Conservation (phyloP, 2,113 vertebrate genomes). For the Dasyprocta punctata region DNA sequence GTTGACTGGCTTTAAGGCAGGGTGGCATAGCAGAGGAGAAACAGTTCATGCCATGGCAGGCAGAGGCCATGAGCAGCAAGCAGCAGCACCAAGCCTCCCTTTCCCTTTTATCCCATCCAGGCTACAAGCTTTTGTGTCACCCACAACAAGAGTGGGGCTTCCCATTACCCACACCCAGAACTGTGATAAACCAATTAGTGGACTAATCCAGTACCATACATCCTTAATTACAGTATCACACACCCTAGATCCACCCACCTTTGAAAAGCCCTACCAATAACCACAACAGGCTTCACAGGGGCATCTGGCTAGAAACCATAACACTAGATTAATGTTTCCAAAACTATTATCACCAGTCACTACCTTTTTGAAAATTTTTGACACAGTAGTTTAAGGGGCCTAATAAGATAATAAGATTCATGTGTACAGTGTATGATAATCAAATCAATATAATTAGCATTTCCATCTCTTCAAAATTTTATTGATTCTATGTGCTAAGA, state of each 20-base stretch:
- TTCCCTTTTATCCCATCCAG: not conserved
- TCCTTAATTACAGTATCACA: not conserved
- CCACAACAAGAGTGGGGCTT: not conserved
- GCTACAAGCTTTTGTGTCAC: not conserved
- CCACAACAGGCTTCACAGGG: not conserved
- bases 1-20: not conserved
- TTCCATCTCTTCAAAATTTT: not conserved
- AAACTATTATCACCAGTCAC: not conserved
- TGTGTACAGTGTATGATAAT: not conserved
- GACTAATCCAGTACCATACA: not conserved
- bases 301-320: not conserved
- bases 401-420: not conserved
- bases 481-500: not conserved
- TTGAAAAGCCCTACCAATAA: not conserved
- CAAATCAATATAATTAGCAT: not conserved
- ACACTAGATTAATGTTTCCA: not conserved
- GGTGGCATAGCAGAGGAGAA: not conserved
- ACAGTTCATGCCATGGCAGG: not conserved
- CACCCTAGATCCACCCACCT: not conserved
- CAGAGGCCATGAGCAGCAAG: not conserved
- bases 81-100: not conserved
- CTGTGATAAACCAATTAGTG: not conserved
- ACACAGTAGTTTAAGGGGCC: not conserved
- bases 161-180: not conserved
- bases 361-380: not conserved